Base-by-base conservation (phyloP, 2,113 vertebrate genomes). In the Taurulus bubalis region DNA sequence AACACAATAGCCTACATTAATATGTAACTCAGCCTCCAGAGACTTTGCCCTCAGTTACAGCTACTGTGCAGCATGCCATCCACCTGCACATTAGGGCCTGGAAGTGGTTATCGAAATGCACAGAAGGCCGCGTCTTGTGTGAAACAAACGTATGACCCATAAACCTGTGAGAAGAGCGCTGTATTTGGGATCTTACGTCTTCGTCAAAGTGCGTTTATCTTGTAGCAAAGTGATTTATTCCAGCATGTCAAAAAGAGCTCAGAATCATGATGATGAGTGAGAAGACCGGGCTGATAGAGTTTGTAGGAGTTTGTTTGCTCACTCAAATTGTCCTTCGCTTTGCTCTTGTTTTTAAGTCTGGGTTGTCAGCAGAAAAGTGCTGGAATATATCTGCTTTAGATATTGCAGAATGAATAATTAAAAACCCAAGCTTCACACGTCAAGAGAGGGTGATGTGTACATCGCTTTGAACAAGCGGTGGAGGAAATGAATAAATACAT, bases 361-460 rank as follows among this genome's bases (percentile, higher is more conserved):
- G 84, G 76, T 82, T 87, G 87, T 90, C 84, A 85, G 85, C 85
- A 89, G 83, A 87, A 92, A 89, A 88, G 65, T 69, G 72, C 66
- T 56, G 75, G 70, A 83, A 80, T 89, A 80, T 82, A 89, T 91
- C 85, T 87, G 82, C 87, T 92, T 92, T 69, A 80, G 87, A 90
- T 90, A 83, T 89, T 85, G 73, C 79, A 18, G n/a, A 85, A 92
- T 92, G 81, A 93, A 93, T 93, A 91, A 92, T 93, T 93, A 90
- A 93, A 88, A 91, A 83, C 70, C 83, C 20, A 49, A 80, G 89
- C 90, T 90, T 92, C 75, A 87, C 85, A 88, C 68, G 77, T 89
- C 86, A 92, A 66, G 75, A 82, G 71, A 85, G 77, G 85, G 81
- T 87, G 87, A 87, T 89, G 89, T 85, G 85, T 90, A 84, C 86